Evolutionary conservation across 2,113 vertebrate species (phyloP).

Genomic region (Hemibagrus wyckioides): DNA sequence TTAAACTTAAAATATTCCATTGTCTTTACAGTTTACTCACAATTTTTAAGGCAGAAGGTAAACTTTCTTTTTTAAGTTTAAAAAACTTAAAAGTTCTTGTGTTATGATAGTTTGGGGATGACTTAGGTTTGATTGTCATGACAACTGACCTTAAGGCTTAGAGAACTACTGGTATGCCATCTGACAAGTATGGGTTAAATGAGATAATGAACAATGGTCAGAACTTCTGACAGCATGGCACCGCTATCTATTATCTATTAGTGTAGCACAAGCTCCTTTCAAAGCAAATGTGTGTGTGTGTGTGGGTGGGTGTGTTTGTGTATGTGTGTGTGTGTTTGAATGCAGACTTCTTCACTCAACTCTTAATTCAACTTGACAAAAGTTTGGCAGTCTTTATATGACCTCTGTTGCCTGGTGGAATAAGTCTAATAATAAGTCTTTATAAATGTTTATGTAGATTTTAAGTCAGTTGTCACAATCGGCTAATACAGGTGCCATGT

Average conservation of each 20-base stretch:
- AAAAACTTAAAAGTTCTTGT: too few relatives aligned
- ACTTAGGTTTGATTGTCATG: not conserved
- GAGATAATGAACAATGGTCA: not conserved
- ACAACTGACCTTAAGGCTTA: not conserved
- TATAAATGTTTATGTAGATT: not conserved
- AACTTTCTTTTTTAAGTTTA: not conserved
- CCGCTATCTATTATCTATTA: not conserved
- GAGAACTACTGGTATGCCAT: not conserved
- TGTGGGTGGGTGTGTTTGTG: not conserved
- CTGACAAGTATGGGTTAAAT: not conserved
- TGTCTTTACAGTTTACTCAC: too few relatives aligned
- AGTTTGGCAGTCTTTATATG: not conserved
- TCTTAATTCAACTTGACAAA: not conserved
- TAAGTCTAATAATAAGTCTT: not conserved
- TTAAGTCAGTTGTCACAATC: not conserved
- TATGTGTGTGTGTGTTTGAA: not conserved
- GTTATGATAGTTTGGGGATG: not conserved
- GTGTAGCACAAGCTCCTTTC: not conserved
- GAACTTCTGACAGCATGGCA: not conserved
- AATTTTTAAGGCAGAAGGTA: too few relatives aligned
- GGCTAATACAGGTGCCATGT: not conserved
- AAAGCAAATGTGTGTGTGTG: not conserved
- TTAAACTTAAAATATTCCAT: too few relatives aligned
- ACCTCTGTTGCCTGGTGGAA: not conserved
- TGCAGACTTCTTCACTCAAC: not conserved